phyloP scores from a whole-genome alignment of 2,113 vertebrate genomes.

The Nymphicus hollandicus region DNA sequence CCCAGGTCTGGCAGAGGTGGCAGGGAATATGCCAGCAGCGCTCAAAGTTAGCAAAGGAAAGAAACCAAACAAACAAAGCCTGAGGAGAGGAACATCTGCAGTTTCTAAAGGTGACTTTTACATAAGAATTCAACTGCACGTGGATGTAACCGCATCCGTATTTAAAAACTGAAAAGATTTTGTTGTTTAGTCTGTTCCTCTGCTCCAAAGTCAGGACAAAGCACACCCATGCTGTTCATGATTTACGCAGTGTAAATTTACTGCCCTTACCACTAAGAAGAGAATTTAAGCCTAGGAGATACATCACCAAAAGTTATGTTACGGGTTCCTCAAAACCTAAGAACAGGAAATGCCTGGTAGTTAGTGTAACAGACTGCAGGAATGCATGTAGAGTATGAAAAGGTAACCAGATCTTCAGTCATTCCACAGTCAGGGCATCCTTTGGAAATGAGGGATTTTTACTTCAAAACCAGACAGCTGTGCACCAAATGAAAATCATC shows the following conservation, averaged over 20 bases:
- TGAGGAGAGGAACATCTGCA: not conserved
- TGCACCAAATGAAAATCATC: not conserved
- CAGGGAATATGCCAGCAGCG: not conserved
- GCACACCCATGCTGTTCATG: not conserved
- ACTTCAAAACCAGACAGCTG: conserved; percentile 2
- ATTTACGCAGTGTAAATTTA: not conserved
- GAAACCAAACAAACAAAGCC: not conserved
- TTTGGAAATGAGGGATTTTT: not conserved
- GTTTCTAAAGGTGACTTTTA: not conserved
- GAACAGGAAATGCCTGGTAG: conserved; percentile 40
- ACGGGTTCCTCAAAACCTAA: not conserved
- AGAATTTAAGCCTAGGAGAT: not conserved
- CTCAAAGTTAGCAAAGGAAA: not conserved
- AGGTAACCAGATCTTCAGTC: not conserved
- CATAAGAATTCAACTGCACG: not conserved
- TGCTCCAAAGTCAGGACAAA: not conserved
- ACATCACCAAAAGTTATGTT: not conserved
- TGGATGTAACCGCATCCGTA: not conserved
- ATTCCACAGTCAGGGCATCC: not conserved
- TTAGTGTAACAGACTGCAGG: not conserved
- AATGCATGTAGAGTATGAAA: not conserved
- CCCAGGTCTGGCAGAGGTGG: not conserved
- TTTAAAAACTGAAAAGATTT: not conserved
- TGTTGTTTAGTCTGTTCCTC: not conserved
- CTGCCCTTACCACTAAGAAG: not conserved